Conservation (phyloP, 2,113 vertebrate genomes). For the Urocitellus parryii region DNA sequence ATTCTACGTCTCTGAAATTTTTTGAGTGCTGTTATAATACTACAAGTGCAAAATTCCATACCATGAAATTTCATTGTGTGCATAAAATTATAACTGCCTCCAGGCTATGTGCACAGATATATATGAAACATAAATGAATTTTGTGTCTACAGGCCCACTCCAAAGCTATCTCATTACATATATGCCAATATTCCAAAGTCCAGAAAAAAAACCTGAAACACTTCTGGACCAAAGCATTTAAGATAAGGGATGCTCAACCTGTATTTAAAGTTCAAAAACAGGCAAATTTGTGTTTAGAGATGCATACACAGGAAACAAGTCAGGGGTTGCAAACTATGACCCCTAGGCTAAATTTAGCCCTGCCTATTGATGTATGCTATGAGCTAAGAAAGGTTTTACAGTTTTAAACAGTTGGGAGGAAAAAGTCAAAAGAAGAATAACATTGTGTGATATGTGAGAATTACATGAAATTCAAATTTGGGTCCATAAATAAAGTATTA, state of each 20-base stretch:
- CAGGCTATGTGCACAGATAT: background rate
- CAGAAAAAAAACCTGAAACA: background rate
- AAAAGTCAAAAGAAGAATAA: background rate
- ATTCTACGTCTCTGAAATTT: background rate
- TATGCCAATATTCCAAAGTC: background rate
- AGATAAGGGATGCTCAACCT: background rate
- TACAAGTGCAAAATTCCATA: background rate
- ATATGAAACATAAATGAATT: background rate
- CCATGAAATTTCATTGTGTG: background rate
- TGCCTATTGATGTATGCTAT: background rate
- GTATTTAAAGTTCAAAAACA: background rate
- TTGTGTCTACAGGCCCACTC: background rate
- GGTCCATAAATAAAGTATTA: background rate
- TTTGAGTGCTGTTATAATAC: too few species aligned
- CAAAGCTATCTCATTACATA: background rate
- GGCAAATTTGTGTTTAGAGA: background rate
- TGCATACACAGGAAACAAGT: background rate
- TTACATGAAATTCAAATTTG: constrained; percentile 16
- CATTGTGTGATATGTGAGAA: background rate
- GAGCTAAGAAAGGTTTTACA: background rate
- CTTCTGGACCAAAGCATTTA: background rate
- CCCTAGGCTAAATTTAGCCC: background rate
- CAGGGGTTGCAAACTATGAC: background rate
- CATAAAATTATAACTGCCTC: background rate
- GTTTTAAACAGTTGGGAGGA: background rate